Base-by-base conservation (phyloP, 2,797 vertebrate genomes). In the Labeo calbasu region DNA sequence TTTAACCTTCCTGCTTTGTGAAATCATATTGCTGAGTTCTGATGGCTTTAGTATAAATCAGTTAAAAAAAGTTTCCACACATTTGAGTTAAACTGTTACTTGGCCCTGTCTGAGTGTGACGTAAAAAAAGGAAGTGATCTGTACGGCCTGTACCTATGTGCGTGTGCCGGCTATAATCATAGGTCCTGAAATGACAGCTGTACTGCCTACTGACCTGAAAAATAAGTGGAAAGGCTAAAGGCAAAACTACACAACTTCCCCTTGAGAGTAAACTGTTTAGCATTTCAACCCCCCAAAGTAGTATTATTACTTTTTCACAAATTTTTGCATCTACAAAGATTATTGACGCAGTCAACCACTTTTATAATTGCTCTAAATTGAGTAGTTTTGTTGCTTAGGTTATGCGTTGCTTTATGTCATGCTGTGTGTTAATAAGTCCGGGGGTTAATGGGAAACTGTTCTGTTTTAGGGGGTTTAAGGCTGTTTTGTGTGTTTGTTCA, bases 91-190 rank as follows among this genome's bases (percentile, higher is more conserved):
- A 86, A 79, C 77, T 43, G 79, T 87, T 87, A 19, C 86, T 48
- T 78, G 85, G 88, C 88, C 85, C 91, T 89, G 91, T 91, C 92
- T 92, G 92, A 92, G 88, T 90, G 89, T 87, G 77, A 87, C 90
- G 92, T 92, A 91, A 92, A 92, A 85, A 78, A 53, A 73, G 50
- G 73, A 59, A 85, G 86, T 79, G 23, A 78, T 68, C 51, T 50
- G 86, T 75, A 87, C 25, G 36, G 46, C 65, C 28, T 81, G 86
- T 65, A 15, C 7, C 50, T 77, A 55, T 66, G 66, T 86, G 69
- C 84, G 68, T 75, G 61, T 61, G 81, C 57, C 61, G 15, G 28
- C 32, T 23, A 77, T 84, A 70, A 68, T 50, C 36, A 1, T 66
- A 63, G 19, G 51, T 66, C 46, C 51, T 19, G 9, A 32, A 21